Evolutionary conservation across 2,888 invertebrate species (phyloP).

Genomic region (Drosophila percnosoma): DNA sequence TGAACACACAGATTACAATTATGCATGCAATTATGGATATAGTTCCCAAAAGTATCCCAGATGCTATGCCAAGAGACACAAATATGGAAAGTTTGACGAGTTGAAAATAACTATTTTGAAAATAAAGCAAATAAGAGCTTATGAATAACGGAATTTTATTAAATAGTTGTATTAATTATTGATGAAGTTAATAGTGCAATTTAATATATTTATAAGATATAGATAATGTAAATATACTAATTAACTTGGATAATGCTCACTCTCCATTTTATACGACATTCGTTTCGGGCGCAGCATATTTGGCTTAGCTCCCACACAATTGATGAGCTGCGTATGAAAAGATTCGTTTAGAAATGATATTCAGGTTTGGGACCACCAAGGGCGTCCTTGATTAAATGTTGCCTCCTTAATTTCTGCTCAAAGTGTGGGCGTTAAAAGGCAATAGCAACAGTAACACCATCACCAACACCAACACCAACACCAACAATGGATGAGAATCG

Average conservation of each 20-base stretch:
- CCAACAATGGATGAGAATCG: slow-evolving; percentile 14
- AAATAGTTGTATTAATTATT: not conserved
- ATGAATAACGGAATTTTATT: not conserved
- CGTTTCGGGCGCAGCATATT: not conserved
- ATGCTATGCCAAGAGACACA: not conserved
- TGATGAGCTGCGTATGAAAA: not conserved
- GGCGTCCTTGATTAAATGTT: slow-evolving; percentile 15
- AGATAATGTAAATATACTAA: not conserved
- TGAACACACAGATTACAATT: not conserved
- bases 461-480: slow-evolving; percentile 10
- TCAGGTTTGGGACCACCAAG: slow-evolving; percentile 36
- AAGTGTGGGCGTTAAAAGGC: slow-evolving; percentile 42
- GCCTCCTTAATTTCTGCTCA: slow-evolving; percentile 11
- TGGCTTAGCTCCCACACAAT: not conserved
- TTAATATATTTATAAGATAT: not conserved
- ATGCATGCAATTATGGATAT: not conserved
- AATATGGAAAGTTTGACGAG: not conserved
- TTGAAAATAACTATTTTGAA: not conserved
- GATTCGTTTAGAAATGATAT: not conserved
- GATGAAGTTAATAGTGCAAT: not conserved
- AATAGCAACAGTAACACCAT: slow-evolving; percentile 26
- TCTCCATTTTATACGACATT: not conserved
- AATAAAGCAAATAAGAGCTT: not conserved
- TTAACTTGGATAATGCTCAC: not conserved
- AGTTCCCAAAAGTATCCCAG: not conserved